Evolutionary conservation across 1,140 invertebrate species (phyloP).

Genomic region (Galleria mellonella): DNA sequence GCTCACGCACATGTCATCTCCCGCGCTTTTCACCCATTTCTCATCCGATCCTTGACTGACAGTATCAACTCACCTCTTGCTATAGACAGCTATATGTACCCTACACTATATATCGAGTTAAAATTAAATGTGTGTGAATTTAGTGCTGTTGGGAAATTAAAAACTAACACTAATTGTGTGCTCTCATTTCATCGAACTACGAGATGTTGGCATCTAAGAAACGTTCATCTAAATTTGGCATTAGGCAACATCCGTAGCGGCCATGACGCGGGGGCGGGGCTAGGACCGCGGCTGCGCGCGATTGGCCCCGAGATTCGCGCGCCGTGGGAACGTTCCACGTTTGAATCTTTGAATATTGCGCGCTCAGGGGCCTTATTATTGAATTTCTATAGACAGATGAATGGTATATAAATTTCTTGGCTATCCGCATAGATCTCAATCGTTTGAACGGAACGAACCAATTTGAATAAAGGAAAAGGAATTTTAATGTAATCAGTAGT

Average conservation of each 20-base stretch:
- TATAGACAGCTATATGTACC: too few relatives aligned
- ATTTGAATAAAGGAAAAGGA: constrained; percentile 1
- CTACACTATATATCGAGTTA: too few relatives aligned
- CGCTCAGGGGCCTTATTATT: constrained; percentile 16
- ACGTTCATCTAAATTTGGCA: constrained; percentile 60
- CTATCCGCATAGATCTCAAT: constrained; percentile 1
- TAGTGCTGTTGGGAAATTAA: too few relatives aligned
- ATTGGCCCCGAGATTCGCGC: constrained; percentile 49
- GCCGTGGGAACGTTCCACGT: constrained; percentile 28
- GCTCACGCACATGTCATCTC: constrained; percentile 21
- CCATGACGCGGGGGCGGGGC: constrained; percentile 59
- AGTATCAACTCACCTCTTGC: constrained; percentile 18
- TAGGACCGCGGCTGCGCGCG: constrained; percentile 25
- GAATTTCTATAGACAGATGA: constrained; percentile 18
- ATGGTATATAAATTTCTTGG: constrained; percentile 15
- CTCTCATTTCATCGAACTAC: constrained; percentile 2
- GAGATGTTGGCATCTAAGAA: constrained; percentile 24
- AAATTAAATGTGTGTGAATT: too few relatives aligned
- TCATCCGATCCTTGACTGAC: constrained; percentile 28
- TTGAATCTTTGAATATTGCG: constrained; percentile 19
- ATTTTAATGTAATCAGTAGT: not conserved
- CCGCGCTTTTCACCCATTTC: constrained; percentile 36
- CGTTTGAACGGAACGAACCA: not conserved
- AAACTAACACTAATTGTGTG: constrained; percentile 1
- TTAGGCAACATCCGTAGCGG: constrained; percentile 51